Evolutionary conservation across 2,888 invertebrate species (phyloP).

Genomic region (Hydriomena furcata): DNA sequence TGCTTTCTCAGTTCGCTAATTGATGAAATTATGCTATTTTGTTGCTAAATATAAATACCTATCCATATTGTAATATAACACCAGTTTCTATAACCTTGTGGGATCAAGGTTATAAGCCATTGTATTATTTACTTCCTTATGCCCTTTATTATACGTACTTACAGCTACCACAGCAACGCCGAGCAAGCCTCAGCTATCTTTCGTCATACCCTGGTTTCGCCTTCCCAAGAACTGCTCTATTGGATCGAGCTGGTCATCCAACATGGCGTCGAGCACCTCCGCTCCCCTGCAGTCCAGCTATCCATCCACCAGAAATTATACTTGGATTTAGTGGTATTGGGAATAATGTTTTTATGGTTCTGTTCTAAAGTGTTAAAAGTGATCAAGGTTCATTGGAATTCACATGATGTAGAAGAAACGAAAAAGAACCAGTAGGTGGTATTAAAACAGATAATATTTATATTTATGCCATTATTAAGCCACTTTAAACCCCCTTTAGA

Average conservation of each 20-base stretch:
- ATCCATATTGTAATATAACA: too few species aligned
- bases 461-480: too few species aligned
- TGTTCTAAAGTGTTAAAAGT: conserved; percentile 52
- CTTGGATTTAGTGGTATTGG: conserved; percentile 45
- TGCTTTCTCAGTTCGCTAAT: too few species aligned
- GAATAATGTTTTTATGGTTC: conserved; percentile 52
- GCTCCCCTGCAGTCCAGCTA: conserved; percentile 47
- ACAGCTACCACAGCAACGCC: conserved; percentile 48
- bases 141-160: conserved; percentile 10
- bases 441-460: too few species aligned
- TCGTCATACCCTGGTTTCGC: conserved; percentile 37
- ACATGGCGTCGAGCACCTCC: conserved; percentile 47
- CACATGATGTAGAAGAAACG: conserved; percentile 32
- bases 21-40: too few species aligned
- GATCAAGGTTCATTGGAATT: conserved; percentile 45
- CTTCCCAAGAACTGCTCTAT: conserved; percentile 46
- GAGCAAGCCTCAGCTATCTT: conserved; percentile 44
- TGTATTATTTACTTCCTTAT: background rate
- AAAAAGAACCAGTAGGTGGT: conserved; percentile 43
- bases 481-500: too few species aligned
- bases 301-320: conserved; percentile 44
- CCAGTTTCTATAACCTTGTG: too few species aligned
- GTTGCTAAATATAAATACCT: too few species aligned
- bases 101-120: too few species aligned
- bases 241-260: conserved; percentile 49